Conservation (phyloP, 2,113 vertebrate species). For the Bubo scandiacus region DNA sequence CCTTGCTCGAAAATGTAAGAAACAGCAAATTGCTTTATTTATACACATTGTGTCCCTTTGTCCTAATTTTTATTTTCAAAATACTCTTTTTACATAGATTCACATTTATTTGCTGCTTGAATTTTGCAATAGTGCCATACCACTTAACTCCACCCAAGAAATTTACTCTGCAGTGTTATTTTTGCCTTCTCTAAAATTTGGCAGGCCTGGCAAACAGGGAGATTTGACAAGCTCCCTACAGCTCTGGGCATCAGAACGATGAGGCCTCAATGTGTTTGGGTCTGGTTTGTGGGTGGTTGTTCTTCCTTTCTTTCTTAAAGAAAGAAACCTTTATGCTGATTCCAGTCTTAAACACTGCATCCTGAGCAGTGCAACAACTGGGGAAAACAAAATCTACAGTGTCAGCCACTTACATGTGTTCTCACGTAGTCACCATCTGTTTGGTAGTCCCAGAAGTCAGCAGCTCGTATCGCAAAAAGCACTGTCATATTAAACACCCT, state of each 20-base stretch:
- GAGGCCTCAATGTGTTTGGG: not conserved
- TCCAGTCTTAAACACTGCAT: not conserved
- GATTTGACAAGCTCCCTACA: not conserved
- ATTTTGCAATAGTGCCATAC: not conserved
- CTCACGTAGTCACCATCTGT: conserved; percentile 39
- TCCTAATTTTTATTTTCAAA: not conserved
- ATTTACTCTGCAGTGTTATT: not conserved
- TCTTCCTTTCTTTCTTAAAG: not conserved
- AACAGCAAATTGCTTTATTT: not conserved
- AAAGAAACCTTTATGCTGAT: not conserved
- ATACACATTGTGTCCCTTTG: not conserved
- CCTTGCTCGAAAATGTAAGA: not conserved
- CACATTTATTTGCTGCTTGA: not conserved
- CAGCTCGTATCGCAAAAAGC: not conserved
- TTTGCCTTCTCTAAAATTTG: not conserved
- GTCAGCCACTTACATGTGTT: conserved; percentile 57
- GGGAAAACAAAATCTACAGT: conserved; percentile 40
- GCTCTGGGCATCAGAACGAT: not conserved
- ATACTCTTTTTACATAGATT: not conserved
- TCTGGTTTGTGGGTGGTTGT: not conserved
- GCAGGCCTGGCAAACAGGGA: not conserved
- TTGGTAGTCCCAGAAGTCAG: conserved; percentile 44
- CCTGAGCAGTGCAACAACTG: not conserved
- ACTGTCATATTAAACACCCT: conserved; percentile 34
- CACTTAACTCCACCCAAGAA: not conserved